phyloP scores from a whole-genome alignment of 2,888 invertebrate species.

The Molorchus minor region DNA sequence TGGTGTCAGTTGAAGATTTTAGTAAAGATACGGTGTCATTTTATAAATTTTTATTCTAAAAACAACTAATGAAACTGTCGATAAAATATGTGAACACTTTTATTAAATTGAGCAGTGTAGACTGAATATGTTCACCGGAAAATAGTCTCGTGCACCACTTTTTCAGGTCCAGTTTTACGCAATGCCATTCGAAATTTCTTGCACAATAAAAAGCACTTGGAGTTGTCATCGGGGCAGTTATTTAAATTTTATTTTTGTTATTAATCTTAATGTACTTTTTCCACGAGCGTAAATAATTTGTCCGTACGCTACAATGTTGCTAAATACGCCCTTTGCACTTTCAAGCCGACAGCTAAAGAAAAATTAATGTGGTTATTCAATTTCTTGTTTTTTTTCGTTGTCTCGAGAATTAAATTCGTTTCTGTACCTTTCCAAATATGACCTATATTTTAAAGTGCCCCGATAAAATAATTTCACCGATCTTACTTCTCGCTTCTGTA shows the following conservation, averaged over 20 bases:
- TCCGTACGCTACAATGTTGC: conserved; percentile 13
- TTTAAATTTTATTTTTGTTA: conserved; percentile 24
- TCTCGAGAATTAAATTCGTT: conserved; percentile 15
- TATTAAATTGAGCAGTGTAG: no score
- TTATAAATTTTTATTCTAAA: no score
- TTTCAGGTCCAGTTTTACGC: conserved; percentile 24
- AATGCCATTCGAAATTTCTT: conserved; percentile 23
- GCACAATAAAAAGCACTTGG: conserved; percentile 23
- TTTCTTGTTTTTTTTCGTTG: conserved; percentile 6
- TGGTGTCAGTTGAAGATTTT: no score
- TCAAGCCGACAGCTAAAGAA: conserved; percentile 12
- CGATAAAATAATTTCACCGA: conserved; percentile 23
- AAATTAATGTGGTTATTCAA: conserved; percentile 20
- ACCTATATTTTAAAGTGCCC: conserved; percentile 21
- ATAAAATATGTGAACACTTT: no score
- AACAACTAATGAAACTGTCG: no score
- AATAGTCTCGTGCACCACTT: conserved; percentile 6
- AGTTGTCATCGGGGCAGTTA: conserved; percentile 21
- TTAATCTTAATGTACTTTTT: conserved; percentile 17
- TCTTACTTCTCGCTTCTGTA: conserved; percentile 9
- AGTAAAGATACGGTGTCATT: no score
- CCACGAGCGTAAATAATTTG: conserved; percentile 12
- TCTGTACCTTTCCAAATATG: conserved; percentile 21
- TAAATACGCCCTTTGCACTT: conserved; percentile 17
- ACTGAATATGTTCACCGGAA: no score